These are phyloP conservation scores for Calameuta idolon DNA, from an alignment of 2,888 invertebrate genomes.

Conservation along the genomic window DNA sequence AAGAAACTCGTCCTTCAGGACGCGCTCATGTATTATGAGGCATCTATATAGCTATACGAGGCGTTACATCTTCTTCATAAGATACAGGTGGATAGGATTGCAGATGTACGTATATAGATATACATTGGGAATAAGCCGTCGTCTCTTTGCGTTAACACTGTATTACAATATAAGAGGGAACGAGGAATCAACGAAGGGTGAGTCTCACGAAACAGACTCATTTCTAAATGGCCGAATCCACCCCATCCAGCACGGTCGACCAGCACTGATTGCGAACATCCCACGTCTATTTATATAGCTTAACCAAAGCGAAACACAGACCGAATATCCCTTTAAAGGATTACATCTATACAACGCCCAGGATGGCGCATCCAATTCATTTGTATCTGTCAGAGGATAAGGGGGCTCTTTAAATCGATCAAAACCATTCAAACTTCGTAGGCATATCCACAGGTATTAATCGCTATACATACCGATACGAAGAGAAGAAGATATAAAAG, in stretches of 20 bases:
- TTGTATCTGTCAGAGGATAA: conserved; percentile 63
- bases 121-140: background rate
- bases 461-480: conserved; percentile 24
- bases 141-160: background rate
- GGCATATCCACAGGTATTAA: conserved; percentile 56
- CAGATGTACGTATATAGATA: background rate
- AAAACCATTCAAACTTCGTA: conserved; percentile 51
- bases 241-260: conserved; percentile 38
- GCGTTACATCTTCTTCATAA: background rate
- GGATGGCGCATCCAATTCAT: conserved; percentile 59
- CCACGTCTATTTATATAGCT: conserved; percentile 64
- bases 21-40: background rate
- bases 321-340: conserved; percentile 65
- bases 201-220: conserved; percentile 35
- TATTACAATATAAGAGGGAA: conserved; percentile 15
- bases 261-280: conserved; percentile 62
- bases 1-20: background rate
- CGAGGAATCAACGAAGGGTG: conserved; percentile 10
- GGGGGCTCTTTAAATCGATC: conserved; percentile 61
- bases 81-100: background rate
- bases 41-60: background rate
- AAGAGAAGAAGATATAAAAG: background rate
- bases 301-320: conserved; percentile 62
- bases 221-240: conserved; percentile 52
- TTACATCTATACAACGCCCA: conserved; percentile 55